A percentile compares a stretch with the other conserved stretches of the same genome.
These are phyloP conservation scores for Wasmannia auropunctata DNA, from an alignment of 1,140 invertebrate genomes.

Conservation along the genomic window DNA sequence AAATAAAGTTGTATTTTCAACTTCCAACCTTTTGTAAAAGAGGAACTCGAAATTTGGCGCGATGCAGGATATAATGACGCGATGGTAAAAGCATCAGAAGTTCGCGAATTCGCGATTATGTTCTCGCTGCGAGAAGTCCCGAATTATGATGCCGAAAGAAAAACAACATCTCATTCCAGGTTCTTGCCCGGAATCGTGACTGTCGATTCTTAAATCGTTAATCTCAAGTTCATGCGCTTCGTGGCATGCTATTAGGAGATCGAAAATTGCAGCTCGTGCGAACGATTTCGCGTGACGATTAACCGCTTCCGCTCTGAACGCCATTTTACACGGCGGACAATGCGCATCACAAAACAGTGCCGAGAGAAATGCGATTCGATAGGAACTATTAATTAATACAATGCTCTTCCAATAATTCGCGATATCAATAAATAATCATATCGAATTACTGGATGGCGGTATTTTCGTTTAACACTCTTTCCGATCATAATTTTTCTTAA, in stretches of 20 bases:
- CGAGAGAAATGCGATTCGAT: neutral
- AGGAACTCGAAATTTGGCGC: neutral
- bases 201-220: constrained; percentile 5
- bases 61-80: neutral
- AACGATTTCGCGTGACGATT: neutral
- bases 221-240: constrained; percentile 39
- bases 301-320: neutral
- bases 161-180: neutral
- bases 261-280: constrained; percentile 33
- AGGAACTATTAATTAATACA: neutral
- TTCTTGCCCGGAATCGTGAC: neutral
- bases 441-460: neutral
- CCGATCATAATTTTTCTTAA: no score
- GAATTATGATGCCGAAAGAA: constrained; percentile 1
- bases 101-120: neutral
- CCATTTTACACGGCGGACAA: neutral
- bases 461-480: neutral
- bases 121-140: neutral
- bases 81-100: constrained; percentile 24
- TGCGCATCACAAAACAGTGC: neutral
- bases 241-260: constrained; percentile 51
- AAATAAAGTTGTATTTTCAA: constrained; percentile 10
- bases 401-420: neutral
- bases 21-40: constrained; percentile 1
- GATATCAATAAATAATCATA: neutral